Evolutionary conservation across 2,797 vertebrate species (phyloP).

Genomic region (Diplodus sargus): DNA sequence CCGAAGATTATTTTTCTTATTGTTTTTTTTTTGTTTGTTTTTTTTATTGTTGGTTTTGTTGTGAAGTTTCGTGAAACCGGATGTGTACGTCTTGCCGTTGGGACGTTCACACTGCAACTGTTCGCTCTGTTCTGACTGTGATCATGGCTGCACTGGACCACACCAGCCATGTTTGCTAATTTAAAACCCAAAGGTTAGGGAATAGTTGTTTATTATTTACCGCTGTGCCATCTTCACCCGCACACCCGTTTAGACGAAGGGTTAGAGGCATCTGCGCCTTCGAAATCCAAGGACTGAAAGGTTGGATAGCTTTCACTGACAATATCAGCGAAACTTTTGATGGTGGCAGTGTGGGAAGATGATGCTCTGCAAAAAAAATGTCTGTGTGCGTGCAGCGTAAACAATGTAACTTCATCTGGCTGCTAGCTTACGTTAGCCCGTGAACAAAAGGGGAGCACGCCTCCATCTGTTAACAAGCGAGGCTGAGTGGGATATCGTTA

Average conservation of each 20-base stretch:
- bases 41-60: constrained; percentile 47
- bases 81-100: constrained; percentile 61
- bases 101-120: constrained; percentile 47
- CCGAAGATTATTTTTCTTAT: not conserved
- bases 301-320: constrained; percentile 75
- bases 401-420: constrained; percentile 84
- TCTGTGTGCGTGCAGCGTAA: constrained; percentile 79
- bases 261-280: constrained; percentile 66
- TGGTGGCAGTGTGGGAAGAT: constrained; percentile 74
- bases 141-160: constrained; percentile 88
- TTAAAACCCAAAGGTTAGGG: constrained; percentile 87
- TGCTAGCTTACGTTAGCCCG: constrained; percentile 80
- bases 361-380: constrained; percentile 78
- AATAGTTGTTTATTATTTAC: constrained; percentile 85
- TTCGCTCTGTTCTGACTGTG: constrained; percentile 77
- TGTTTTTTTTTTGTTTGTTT: not conserved
- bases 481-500: constrained; percentile 30
- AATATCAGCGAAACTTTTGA: constrained; percentile 83
- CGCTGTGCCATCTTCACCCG: constrained; percentile 71
- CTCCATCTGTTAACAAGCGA: constrained; percentile 60
- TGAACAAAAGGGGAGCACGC: constrained; percentile 82
- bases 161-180: constrained; percentile 90
- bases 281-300: constrained; percentile 77
- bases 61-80: constrained; percentile 69
- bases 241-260: constrained; percentile 64